These are phyloP conservation scores for Troglohyphantes excavatus DNA, from an alignment of 2,888 invertebrate genomes.

Conservation along the genomic window DNA sequence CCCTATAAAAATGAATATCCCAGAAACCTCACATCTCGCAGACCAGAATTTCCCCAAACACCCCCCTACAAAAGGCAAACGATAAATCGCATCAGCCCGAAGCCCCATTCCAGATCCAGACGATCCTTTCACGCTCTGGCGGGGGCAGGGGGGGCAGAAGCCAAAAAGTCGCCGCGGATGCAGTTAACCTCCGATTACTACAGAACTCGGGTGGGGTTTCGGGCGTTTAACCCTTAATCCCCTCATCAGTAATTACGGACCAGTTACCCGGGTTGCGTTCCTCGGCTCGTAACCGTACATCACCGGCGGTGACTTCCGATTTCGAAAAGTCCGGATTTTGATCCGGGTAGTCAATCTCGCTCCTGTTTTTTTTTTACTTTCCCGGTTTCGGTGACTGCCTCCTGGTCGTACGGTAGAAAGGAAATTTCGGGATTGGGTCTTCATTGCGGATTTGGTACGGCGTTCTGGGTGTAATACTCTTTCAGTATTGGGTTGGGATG, in stretches of 20 bases:
- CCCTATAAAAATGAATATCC: neutral
- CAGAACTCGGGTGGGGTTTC: constrained; percentile 47
- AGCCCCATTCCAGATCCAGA: neutral
- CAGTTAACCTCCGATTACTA: constrained; percentile 78
- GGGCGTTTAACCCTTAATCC: constrained; percentile 77
- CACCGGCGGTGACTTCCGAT: constrained; percentile 76
- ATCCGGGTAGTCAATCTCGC: constrained; percentile 78
- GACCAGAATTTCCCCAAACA: no score
- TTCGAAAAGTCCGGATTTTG: constrained; percentile 75
- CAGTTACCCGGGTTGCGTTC: constrained; percentile 63
- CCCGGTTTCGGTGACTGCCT: constrained; percentile 24
- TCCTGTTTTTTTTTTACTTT: constrained; percentile 31
- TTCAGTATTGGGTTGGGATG: neutral
- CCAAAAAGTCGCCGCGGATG: constrained; percentile 76
- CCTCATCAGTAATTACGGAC: constrained; percentile 78
- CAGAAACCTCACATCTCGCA: no score
- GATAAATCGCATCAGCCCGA: constrained; percentile 44
- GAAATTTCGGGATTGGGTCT: constrained; percentile 33
- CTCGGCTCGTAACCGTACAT: constrained; percentile 69
- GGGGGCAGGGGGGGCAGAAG: no score
- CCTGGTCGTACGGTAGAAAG: constrained; percentile 24
- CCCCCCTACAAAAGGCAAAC: neutral
- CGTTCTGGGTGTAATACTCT: neutral
- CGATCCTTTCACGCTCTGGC: constrained; percentile 38
- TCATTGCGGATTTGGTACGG: constrained; percentile 29